Evolutionary conservation across 2,888 invertebrate genomes (phyloP).

Genomic region (Conchocele bisecta): DNA sequence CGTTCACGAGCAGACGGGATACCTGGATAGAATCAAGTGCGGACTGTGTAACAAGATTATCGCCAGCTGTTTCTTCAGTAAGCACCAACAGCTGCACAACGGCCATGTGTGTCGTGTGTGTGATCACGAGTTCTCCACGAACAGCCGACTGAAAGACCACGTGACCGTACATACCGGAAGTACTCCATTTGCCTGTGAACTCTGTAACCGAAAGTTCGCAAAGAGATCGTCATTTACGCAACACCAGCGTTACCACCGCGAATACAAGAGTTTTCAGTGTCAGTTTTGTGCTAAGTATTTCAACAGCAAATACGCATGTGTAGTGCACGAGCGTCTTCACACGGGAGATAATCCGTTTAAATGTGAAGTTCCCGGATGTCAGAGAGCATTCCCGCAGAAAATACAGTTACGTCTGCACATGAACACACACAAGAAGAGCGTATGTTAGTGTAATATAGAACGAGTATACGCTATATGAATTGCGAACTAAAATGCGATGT

Average conservation of each 20-base stretch:
- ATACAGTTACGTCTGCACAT: constrained; percentile 51
- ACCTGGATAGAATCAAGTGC: constrained; percentile 45
- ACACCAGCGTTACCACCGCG: constrained; percentile 55
- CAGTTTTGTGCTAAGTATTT: constrained; percentile 47
- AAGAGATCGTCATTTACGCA: constrained; percentile 53
- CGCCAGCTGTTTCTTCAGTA: constrained; percentile 51
- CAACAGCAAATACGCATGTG: constrained; percentile 55
- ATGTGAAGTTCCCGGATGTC: constrained; percentile 51
- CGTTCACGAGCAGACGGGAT: constrained; percentile 30
- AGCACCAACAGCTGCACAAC: constrained; percentile 51
- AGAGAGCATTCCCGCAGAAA: constrained; percentile 49
- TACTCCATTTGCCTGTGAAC: constrained; percentile 38
- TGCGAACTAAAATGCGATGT: too few species aligned
- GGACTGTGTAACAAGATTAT: constrained; percentile 50
- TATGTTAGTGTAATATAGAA: too few species aligned
- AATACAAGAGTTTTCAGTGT: constrained; percentile 43
- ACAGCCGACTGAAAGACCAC: constrained; percentile 53
- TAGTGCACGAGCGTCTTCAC: constrained; percentile 53
- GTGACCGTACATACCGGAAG: constrained; percentile 43
- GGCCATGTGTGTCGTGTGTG: constrained; percentile 50
- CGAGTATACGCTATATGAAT: too few species aligned
- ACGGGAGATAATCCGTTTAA: constrained; percentile 54
- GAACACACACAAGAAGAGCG: constrained; percentile 16
- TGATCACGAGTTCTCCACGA: constrained; percentile 49
- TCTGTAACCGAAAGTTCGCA: constrained; percentile 47